Evolutionary conservation across 2,113 vertebrate species (phyloP).

Genomic region (Gavialis gangeticus): DNA sequence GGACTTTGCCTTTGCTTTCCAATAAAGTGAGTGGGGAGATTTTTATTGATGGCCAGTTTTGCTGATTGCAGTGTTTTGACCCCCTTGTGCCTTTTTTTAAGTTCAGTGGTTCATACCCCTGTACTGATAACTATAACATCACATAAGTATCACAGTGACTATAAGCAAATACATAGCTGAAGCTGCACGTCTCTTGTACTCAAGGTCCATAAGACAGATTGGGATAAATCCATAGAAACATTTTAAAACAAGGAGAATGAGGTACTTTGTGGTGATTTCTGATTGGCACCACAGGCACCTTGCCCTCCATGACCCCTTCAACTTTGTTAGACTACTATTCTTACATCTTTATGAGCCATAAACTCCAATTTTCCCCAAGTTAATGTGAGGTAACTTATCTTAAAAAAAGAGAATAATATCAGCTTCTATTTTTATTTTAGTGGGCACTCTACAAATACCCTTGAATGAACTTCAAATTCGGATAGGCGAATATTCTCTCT

Average conservation of each 20-base stretch:
- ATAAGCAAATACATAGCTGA: neutral
- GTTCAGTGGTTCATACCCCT: neutral
- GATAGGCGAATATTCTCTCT: neutral
- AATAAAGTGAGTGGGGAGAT: neutral
- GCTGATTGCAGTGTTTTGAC: neutral
- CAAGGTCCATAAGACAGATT: neutral
- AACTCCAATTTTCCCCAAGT: neutral
- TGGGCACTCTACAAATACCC: neutral
- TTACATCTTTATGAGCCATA: neutral
- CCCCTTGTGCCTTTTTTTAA: neutral
- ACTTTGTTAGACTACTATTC: neutral
- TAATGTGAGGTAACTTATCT: neutral
- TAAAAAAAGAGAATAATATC: neutral
- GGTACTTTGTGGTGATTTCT: neutral
- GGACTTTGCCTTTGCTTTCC: neutral
- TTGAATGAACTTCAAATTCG: slow-evolving; percentile 52
- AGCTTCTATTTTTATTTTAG: neutral
- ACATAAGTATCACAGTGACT: neutral
- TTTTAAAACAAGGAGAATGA: neutral
- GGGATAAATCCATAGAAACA: neutral
- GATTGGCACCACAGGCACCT: neutral
- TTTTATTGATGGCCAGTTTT: neutral
- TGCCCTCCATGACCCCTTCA: neutral
- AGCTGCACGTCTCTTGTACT: neutral
- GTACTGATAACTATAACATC: neutral